A percentile compares a stretch with the other conserved stretches of the same genome.
Evolutionary conservation across 2,113 vertebrate species (phyloP).

Genomic region (Psittacus erithacus): DNA sequence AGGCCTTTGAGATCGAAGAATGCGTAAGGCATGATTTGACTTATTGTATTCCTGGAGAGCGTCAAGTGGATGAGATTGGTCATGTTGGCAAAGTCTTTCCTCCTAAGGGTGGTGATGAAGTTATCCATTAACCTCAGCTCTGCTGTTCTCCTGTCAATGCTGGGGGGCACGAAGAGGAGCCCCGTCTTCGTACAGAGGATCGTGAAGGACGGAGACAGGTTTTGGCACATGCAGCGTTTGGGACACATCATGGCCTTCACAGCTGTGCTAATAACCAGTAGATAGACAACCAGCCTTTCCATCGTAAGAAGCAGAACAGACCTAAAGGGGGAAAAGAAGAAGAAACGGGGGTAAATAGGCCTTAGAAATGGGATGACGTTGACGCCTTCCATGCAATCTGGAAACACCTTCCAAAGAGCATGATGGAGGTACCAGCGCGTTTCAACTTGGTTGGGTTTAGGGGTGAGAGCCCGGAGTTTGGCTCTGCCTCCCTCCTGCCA

Average conservation of each 20-base stretch:
- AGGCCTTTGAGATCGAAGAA: conserved; percentile 89
- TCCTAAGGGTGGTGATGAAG: conserved; percentile 88
- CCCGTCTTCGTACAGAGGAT: conserved; percentile 94
- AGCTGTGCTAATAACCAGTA: conserved; percentile 79
- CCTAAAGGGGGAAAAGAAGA: not conserved
- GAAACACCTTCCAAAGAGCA: not conserved
- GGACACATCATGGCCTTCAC: conserved; percentile 85
- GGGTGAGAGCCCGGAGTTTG: not conserved
- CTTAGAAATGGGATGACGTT: not conserved
- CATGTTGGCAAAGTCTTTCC: conserved; percentile 93
- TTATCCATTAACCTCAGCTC: conserved; percentile 93
- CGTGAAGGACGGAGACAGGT: conserved; percentile 88
- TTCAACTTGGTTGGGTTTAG: too few species aligned
- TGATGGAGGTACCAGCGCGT: too few species aligned
- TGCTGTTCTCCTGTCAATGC: conserved; percentile 89
- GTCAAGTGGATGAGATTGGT: conserved; percentile 90
- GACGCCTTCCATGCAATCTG: not conserved
- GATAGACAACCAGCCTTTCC: conserved; percentile 82
- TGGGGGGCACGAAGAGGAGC: conserved; percentile 91
- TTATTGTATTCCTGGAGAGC: conserved; percentile 91
- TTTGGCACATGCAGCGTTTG: conserved; percentile 93
- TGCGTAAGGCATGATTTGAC: conserved; percentile 90
- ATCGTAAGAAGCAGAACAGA: conserved; percentile 69
- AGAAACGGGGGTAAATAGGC: not conserved
- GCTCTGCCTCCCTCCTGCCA: not conserved